Base-by-base conservation (phyloP, 2,888 invertebrate genomes). In the Mimumesa dahlbomi region DNA sequence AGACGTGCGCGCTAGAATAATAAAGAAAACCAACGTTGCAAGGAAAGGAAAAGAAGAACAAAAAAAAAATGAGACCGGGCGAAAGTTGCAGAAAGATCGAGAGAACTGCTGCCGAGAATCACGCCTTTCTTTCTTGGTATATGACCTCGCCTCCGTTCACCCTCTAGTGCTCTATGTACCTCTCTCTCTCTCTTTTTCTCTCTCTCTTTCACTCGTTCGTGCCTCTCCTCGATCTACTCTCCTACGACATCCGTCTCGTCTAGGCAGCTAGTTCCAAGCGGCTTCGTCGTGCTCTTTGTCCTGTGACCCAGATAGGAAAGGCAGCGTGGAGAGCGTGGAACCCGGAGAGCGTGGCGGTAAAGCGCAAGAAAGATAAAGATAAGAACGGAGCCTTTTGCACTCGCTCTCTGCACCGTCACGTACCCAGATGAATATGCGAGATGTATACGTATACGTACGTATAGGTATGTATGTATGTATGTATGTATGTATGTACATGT, bases 261-360 rank as follows among this genome's bases (percentile, higher is more conserved):
- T 79, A 75, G 64, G 64, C 73, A 48, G 42, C 73, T 73, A 70
- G 73, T 67, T 58, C 66, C 74, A 53, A 66, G 67, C 64, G 45
- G 43, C 58, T 63, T 45, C 65, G 63, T 43, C 66, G 77, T 45
- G 74, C 71, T 81, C 82, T 81, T 81, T 82, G 82, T 81, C 82
- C 79, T 68, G 82, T 76, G 77, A 76, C 82, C 79, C 56, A 81
- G 68, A 82, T 82, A 79, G 73, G 77, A 58, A 76, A 73, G 49
- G 45, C 65, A 56, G 45, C 57, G 57, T 43, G 62, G 63, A 75
- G 54, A 52, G 34, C 36, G 18, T 19, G 34, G 49, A 18, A 31
- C 48, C 29, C 29, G 16, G 31, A 7, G 29, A 48, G 48, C 48
- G 48, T 31, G 48, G 29, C 31, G 48, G 48, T 48, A 29, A 48